Conservation (phyloP, 2,888 invertebrate species). For the Dinocampus coccinellae region DNA sequence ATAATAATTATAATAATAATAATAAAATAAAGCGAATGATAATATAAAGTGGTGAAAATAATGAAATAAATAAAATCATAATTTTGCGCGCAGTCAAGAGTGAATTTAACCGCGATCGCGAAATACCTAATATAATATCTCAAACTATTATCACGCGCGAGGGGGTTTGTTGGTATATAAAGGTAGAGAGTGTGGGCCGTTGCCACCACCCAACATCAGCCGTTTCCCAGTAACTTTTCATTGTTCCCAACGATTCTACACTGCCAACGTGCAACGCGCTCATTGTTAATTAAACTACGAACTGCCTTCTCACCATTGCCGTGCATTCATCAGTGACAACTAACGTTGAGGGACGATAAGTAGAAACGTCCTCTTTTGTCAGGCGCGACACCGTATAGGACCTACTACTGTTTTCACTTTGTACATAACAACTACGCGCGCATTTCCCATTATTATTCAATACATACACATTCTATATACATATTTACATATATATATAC, state of each 20-base stretch:
- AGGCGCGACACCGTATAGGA: slow-evolving; percentile 26
- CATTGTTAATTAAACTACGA: slow-evolving; percentile 50
- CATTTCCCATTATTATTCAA: too few species aligned
- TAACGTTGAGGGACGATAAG: slow-evolving; percentile 29
- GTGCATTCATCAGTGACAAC: slow-evolving; percentile 9
- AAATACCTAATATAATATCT: slow-evolving; percentile 12
- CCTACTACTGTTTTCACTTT: slow-evolving; percentile 17
- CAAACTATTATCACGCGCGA: slow-evolving; percentile 14
- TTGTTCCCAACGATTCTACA: slow-evolving; percentile 61
- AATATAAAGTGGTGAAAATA: neutral
- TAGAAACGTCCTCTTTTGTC: slow-evolving; percentile 32
- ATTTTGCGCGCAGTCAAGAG: neutral
- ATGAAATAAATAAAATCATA: neutral
- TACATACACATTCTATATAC: neutral
- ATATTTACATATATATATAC: neutral
- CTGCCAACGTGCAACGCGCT: slow-evolving; percentile 43
- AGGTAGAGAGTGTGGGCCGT: neutral
- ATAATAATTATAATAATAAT: too few species aligned
- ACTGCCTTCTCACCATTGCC: slow-evolving; percentile 38
- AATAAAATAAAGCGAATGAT: too few species aligned
- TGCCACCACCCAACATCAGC: slow-evolving; percentile 17
- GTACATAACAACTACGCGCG: neutral
- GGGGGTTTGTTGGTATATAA: too few species aligned
- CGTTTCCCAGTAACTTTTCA: slow-evolving; percentile 63
- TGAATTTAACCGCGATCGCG: neutral